These are phyloP conservation scores for Rhamnusium bicolor DNA, from an alignment of 2,888 invertebrate species.

Conservation along the genomic window DNA sequence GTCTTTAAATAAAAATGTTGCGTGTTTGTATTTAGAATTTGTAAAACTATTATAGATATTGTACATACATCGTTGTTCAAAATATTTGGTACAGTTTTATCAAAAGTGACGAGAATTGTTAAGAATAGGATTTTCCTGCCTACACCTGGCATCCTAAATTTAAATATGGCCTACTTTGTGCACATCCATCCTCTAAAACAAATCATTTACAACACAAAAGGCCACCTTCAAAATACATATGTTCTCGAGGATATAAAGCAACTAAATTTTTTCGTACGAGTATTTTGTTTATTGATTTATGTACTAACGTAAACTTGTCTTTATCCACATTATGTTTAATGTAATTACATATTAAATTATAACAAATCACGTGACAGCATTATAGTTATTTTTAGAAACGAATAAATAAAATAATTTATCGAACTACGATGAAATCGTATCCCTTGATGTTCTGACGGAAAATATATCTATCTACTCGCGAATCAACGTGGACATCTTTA, in stretches of 20 bases:
- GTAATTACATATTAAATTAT: slow-evolving; percentile 43
- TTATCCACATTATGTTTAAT: slow-evolving; percentile 31
- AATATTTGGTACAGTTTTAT: slow-evolving; percentile 40
- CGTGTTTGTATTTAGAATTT: background rate
- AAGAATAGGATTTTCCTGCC: slow-evolving; percentile 46
- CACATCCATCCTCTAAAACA: slow-evolving; percentile 20
- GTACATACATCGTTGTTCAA: slow-evolving; percentile 25
- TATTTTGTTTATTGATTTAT: slow-evolving; percentile 22
- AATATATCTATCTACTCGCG: background rate
- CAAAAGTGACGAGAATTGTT: slow-evolving; percentile 40
- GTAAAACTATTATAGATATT: too few species aligned
- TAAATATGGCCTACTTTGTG: slow-evolving; percentile 64
- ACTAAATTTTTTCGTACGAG: background rate
- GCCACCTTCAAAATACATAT: background rate
- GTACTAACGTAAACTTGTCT: slow-evolving; percentile 11
- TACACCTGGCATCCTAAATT: slow-evolving; percentile 65
- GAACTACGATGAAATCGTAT: slow-evolving; percentile 25
- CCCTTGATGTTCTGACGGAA: slow-evolving; percentile 9
- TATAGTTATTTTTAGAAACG: slow-evolving; percentile 49
- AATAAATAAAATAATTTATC: slow-evolving; percentile 45
- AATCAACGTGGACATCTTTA: slow-evolving; percentile 12
- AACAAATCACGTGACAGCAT: slow-evolving; percentile 50
- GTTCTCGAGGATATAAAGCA: background rate
- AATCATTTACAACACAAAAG: slow-evolving; percentile 9
- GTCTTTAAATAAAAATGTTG: background rate